These are phyloP conservation scores for Sinotaia quadrata DNA, from an alignment of 2,888 invertebrate genomes.

Conservation along the genomic window DNA sequence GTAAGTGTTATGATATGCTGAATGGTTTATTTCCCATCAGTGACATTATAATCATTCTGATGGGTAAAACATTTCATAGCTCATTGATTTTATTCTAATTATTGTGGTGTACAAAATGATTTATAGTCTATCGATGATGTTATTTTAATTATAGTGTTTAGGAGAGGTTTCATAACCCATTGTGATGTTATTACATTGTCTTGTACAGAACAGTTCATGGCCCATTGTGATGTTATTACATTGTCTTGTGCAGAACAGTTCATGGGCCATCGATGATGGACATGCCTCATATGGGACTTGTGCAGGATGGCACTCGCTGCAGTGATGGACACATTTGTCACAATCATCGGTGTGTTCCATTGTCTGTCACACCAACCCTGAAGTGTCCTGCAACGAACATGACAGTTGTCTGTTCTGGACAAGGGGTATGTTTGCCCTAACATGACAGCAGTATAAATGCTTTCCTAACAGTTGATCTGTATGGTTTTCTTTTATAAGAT, in stretches of 20 bases:
- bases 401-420: slow-evolving; percentile 92
- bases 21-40: too few relatives aligned
- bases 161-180: too few relatives aligned
- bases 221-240: too few relatives aligned
- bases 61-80: too few relatives aligned
- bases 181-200: too few relatives aligned
- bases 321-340: slow-evolving; percentile 91
- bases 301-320: slow-evolving; percentile 94
- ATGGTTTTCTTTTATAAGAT: too few relatives aligned
- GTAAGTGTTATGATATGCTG: too few relatives aligned
- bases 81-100: too few relatives aligned
- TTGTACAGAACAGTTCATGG: slow-evolving; percentile 56
- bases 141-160: too few relatives aligned
- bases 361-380: slow-evolving; percentile 45
- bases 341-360: slow-evolving; percentile 74
- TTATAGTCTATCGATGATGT: too few relatives aligned
- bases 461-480: background rate
- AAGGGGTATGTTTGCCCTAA: slow-evolving; percentile 86
- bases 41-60: too few relatives aligned
- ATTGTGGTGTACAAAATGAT: too few relatives aligned
- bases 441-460: background rate
- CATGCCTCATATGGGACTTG: slow-evolving; percentile 79
- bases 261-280: slow-evolving; percentile 63
- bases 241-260: slow-evolving; percentile 55
- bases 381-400: slow-evolving; percentile 51